Base-by-base conservation (phyloP, 1,140 invertebrate genomes). In the Drosophila kanapiae region DNA sequence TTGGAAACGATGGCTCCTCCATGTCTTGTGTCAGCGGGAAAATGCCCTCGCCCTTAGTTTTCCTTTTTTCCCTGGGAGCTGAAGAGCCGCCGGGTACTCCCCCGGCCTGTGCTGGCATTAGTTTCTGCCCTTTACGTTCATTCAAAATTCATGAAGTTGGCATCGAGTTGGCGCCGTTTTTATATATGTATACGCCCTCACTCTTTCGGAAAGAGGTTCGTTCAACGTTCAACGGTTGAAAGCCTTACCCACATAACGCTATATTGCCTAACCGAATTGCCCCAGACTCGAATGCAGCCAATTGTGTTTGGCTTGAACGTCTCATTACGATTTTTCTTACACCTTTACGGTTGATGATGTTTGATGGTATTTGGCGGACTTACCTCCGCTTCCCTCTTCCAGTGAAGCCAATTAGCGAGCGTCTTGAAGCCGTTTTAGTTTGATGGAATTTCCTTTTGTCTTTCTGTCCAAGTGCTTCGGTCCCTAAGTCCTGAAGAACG, bases 131-230 rank as follows among this genome's bases (percentile, higher is more conserved):
- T 54, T 70, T 76, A 69, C 78, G 70, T 90, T 81, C 85, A 90
- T 90, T 90, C 85, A 90, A 90, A 90, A 90, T 90, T 90, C 85
- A 90, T 90, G 85, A 82, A 90, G 85, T 90, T 86, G 56, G 63
- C 58, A 43, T 63, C 64, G 78, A 81, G 59, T 85, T 90, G 85
- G 81, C 85, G 81, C 85, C 85, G 83, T 75, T 80, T 85, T 80
- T 79, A 79, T 90, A 57, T 53, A 16, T 51, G 33, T 8, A 27
- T 10, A 16, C 38, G n/a, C 29, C 75, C 67, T 65, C 56, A 33
- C 37, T n/a, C 59, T 82, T 74, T 72, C 58, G 75, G 47, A 37
- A 56, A 51, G 59, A 61, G 68, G 72, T 68, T 48, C 35, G 58
- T 48, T 48, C 33, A n/a, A 9, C 45, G 58, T 48, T 48, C 33